Base-by-base conservation (phyloP, 1,140 invertebrate species). In the Calephelis nemesis region DNA sequence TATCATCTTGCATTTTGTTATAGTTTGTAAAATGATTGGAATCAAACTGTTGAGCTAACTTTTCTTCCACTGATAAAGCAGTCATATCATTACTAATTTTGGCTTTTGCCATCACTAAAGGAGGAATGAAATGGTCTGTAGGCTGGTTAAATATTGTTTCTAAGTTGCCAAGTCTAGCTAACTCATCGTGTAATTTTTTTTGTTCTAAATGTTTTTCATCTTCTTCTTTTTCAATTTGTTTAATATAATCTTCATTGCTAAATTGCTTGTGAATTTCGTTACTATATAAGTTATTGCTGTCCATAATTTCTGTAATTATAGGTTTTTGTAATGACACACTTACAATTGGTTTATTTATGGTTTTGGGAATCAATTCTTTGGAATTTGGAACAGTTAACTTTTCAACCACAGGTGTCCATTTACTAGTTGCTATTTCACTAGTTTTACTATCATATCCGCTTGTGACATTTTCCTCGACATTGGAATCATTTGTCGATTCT, bases 61-160 rank as follows among this genome's bases (percentile, higher is more conserved):
- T 92, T 77, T 90, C 88, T 83, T 91, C 84, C 70, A 88, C 74
- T 7, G 92, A 92, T 66, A 92, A 76, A 62, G 91, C 87, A 52
- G 81, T 92, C 92, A 92, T 92, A 67, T 92, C 92, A 74, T 92
- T 83, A 69, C 87, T 88, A 10, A 91, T 77, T 82, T 88, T 93
- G 70, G 91, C 85, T 74, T 92, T 93, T 47, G 92, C 92, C 90
- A 93, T 93, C 13, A 93, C 92, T 42, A 93, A 70, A 9, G 92
- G 92, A 15, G 92, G 92, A 15, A 93, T 83, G 73, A 93, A 93
- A 74, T 92, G 92, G 74, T 93, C 92, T 8, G 91, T 89, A 4
- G 92, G 85, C 77, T 92, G 91, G 48, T 84, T 92, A 74, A 90
- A 93, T 74, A 93, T 90, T 62, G 80, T 90, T 76, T 91, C 87